A percentile compares a stretch with the other conserved stretches of the same genome.
Conservation (phyloP, 2,113 vertebrate genomes). For the Sisor rabdophorus region DNA sequence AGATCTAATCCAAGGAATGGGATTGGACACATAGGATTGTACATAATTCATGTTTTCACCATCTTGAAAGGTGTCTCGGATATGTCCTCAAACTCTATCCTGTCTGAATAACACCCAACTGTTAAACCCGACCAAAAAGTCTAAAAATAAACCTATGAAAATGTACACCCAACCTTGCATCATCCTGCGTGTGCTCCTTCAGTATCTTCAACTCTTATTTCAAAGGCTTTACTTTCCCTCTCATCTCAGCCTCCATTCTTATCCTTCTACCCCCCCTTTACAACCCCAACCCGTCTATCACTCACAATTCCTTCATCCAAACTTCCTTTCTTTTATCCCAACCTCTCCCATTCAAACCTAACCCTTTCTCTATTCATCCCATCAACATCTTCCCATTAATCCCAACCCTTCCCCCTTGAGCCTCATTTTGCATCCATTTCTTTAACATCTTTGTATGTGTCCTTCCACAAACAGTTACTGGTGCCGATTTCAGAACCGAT, state of each 20-base stretch:
- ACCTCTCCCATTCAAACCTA: not conserved
- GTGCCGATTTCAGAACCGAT: too few species aligned
- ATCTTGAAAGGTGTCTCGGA: too few species aligned
- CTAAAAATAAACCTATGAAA: not conserved
- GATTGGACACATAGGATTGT: not conserved
- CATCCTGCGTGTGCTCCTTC: not conserved
- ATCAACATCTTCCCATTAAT: conserved; percentile 14
- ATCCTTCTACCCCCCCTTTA: not conserved
- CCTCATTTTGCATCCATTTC: not conserved
- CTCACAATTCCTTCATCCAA: conserved; percentile 9
- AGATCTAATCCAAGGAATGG: not conserved
- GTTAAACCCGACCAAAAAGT: not conserved
- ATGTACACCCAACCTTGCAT: not conserved
- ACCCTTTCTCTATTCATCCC: conserved; percentile 10
- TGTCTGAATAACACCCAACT: not conserved
- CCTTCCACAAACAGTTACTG: not conserved
- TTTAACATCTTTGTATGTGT: not conserved
- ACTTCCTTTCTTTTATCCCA: conserved; percentile 12
- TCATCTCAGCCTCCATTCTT: not conserved
- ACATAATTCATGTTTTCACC: not conserved
- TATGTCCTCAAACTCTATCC: not conserved
- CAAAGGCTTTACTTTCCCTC: not conserved
- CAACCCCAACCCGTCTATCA: not conserved
- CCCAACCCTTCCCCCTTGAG: not conserved
- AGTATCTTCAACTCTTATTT: not conserved